A percentile compares a stretch with the other conserved stretches of the same genome.
These are phyloP conservation scores for Paedocypris micromegethes DNA, from an alignment of 2,797 vertebrate genomes.

Conservation along the genomic window DNA sequence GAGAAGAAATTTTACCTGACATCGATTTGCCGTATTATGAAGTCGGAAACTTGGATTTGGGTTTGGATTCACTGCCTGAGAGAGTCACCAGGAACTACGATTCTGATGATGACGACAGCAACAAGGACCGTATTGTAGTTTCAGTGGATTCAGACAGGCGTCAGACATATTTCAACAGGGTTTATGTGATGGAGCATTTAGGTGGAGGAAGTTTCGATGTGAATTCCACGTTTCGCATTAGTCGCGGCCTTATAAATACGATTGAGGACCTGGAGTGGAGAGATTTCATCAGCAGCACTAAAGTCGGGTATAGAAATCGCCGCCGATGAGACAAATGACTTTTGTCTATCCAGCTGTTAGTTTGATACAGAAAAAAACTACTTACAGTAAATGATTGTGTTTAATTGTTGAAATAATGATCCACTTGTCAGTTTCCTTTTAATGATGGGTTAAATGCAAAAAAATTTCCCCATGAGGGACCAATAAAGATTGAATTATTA, in stretches of 20 bases:
- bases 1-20: slow-evolving; percentile 7
- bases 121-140: slow-evolving; percentile 43
- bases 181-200: slow-evolving; percentile 42
- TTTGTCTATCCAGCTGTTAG: too few species aligned
- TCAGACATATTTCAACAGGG: not conserved
- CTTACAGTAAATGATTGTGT: too few species aligned
- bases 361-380: too few species aligned
- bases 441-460: too few species aligned
- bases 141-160: not conserved
- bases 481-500: too few species aligned
- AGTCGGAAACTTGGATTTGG: slow-evolving; percentile 25
- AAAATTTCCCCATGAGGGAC: too few species aligned
- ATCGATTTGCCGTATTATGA: slow-evolving; percentile 13
- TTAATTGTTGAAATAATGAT: too few species aligned
- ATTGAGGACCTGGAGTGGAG: not conserved
- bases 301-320: not conserved
- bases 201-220: not conserved
- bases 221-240: slow-evolving; percentile 32
- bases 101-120: not conserved
- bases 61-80: not conserved
- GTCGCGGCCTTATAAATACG: slow-evolving; percentile 14
- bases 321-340: too few species aligned
- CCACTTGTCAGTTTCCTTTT: too few species aligned
- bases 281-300: not conserved
- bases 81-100: not conserved